These are phyloP conservation scores for Carterocephalus palaemon DNA, from an alignment of 2,888 invertebrate genomes.

Conservation along the genomic window DNA sequence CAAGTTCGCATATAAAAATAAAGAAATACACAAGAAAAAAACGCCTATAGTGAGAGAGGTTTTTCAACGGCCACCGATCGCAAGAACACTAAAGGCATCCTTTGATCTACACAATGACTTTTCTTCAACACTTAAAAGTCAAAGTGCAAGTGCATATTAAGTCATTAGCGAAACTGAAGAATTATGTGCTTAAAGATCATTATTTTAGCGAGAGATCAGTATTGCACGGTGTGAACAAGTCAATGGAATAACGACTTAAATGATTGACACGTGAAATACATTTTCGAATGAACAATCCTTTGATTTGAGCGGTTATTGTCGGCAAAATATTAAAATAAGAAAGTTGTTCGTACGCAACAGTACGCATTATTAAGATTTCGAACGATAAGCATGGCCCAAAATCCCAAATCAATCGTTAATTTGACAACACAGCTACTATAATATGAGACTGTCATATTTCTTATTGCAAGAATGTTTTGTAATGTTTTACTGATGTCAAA, in stretches of 20 bases:
- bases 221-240: not conserved
- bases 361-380: conserved; percentile 13
- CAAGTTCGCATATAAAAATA: conserved; percentile 11
- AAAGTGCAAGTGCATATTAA: conserved; percentile 33
- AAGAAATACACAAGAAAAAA: conserved; percentile 2
- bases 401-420: conserved; percentile 3
- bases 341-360: conserved; percentile 11
- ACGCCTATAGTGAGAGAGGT: not conserved
- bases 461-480: too few relatives aligned
- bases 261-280: conserved; percentile 28
- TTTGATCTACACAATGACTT: conserved; percentile 20
- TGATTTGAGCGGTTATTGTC: conserved; percentile 5
- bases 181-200: conserved; percentile 34
- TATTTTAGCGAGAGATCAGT: conserved; percentile 21
- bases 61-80: conserved; percentile 5
- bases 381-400: conserved; percentile 13
- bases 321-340: conserved; percentile 13
- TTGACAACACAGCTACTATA: conserved; percentile 7
- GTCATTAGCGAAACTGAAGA: conserved; percentile 36
- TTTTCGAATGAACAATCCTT: conserved; percentile 5
- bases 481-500: too few relatives aligned
- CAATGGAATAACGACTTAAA: conserved; percentile 18
- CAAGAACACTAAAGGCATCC: conserved; percentile 6
- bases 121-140: conserved; percentile 26
- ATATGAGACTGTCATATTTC: too few relatives aligned